Evolutionary conservation across 2,888 invertebrate genomes (phyloP).

Genomic region (Druceiella hillmani): DNA sequence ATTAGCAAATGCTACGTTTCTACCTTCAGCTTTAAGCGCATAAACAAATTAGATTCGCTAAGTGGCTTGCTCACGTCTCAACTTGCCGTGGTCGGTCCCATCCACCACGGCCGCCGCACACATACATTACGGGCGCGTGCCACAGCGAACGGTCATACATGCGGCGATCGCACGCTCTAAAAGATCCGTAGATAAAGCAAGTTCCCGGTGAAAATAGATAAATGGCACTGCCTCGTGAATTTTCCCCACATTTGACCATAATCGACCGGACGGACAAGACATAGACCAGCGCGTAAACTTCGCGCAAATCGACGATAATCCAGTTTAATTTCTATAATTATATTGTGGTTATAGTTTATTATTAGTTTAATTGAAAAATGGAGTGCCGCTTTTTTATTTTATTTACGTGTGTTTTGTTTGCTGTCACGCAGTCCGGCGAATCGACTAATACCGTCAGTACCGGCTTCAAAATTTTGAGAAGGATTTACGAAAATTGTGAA

Average conservation of each 20-base stretch:
- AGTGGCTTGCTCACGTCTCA: too few relatives aligned
- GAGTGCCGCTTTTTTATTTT: conserved; percentile 42
- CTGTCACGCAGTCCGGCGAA: conserved; percentile 29
- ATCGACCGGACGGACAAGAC: conserved; percentile 43
- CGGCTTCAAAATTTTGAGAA: conserved; percentile 46
- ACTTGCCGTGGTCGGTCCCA: background rate
- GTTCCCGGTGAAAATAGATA: conserved; percentile 55
- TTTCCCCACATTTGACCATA: conserved; percentile 49
- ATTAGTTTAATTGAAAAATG: too few relatives aligned
- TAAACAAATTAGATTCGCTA: too few relatives aligned
- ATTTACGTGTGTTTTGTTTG: conserved; percentile 34
- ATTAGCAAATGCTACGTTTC: too few relatives aligned
- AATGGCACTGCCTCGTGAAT: conserved; percentile 48
- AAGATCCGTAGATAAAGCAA: conserved; percentile 54
- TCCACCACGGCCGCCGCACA: conserved; percentile 18
- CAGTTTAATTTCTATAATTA: too few relatives aligned
- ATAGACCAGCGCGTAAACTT: too few relatives aligned
- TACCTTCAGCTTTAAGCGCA: too few relatives aligned
- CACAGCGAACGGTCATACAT: conserved; percentile 48
- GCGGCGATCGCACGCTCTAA: conserved; percentile 55
- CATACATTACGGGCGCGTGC: too few relatives aligned
- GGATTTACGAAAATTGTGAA: conserved; percentile 58
- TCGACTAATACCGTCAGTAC: conserved; percentile 39
- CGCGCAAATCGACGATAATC: too few relatives aligned
- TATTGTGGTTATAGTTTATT: too few relatives aligned